Evolutionary conservation across 2,888 invertebrate genomes (phyloP).

Genomic region (Drosophila incognita): DNA sequence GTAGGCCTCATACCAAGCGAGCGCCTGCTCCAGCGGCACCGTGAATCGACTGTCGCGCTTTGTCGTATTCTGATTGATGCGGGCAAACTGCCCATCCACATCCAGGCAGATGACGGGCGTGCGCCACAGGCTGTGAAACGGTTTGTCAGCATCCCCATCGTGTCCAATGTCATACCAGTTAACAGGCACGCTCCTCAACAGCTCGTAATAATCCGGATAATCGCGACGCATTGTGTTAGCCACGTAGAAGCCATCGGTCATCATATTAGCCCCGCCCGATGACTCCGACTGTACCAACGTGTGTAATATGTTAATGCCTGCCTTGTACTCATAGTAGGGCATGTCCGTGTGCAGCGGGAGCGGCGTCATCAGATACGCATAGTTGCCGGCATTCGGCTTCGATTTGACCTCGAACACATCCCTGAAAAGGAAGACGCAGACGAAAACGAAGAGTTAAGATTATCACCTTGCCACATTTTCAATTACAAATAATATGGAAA

Average conservation of each 20-base stretch:
- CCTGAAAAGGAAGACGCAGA: constrained; percentile 71
- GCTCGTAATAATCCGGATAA: constrained; percentile 86
- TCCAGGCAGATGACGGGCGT: constrained; percentile 87
- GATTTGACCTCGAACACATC: constrained; percentile 88
- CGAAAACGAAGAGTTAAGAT: background rate
- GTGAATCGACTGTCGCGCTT: constrained; percentile 89
- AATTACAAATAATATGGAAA: background rate
- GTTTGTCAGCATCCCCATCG: constrained; percentile 86
- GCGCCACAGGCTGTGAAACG: constrained; percentile 87
- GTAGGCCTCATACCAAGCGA: constrained; percentile 89
- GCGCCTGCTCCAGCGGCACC: constrained; percentile 86
- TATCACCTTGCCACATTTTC: background rate
- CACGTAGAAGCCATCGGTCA: constrained; percentile 89
- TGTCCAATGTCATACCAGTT: constrained; percentile 90
- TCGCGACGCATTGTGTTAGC: constrained; percentile 87
- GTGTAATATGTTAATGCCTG: constrained; percentile 90
- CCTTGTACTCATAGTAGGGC: constrained; percentile 90
- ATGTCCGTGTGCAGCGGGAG: constrained; percentile 91
- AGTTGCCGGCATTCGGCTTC: constrained; percentile 89
- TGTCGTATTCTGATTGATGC: constrained; percentile 90
- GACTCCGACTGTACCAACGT: constrained; percentile 88
- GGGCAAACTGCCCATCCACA: constrained; percentile 86
- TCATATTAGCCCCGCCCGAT: constrained; percentile 88
- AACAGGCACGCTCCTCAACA: constrained; percentile 87
- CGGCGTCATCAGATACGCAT: constrained; percentile 89